phyloP scores from a whole-genome alignment of 2,113 vertebrate genomes.

The Gallinago undulata region DNA sequence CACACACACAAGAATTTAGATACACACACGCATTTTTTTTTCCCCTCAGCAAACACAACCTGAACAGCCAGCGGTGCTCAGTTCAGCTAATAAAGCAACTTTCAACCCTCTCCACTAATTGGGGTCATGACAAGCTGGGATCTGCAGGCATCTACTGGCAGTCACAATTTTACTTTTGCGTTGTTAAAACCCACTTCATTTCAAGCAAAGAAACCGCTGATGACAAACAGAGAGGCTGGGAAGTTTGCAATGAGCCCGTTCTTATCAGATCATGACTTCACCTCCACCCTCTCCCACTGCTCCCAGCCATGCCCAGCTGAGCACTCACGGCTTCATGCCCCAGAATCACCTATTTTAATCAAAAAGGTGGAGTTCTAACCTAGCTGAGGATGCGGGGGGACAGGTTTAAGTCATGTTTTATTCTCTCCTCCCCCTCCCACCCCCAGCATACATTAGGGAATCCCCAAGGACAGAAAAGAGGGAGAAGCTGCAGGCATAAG shows the following conservation, averaged over 20 bases:
- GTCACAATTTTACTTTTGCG: too few species aligned
- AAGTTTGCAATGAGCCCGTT: not conserved
- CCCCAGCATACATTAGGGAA: not conserved
- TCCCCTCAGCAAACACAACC: not conserved
- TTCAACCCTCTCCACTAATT: not conserved
- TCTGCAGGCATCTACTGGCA: not conserved
- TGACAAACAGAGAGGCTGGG: not conserved
- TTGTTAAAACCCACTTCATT: not conserved
- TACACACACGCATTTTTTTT: fast-evolving
- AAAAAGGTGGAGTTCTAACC: not conserved
- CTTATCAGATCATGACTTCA: fast-evolving
- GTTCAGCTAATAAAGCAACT: not conserved
- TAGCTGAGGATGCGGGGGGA: not conserved
- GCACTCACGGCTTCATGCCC: fast-evolving
- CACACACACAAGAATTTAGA: fast-evolving
- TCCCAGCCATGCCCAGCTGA: not conserved
- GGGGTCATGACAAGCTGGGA: not conserved
- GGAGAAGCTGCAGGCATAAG: not conserved
- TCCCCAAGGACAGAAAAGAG: not conserved
- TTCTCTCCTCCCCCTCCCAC: fast-evolving
- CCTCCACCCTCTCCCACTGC: not conserved
- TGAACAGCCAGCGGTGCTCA: not conserved
- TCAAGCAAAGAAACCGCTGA: fast-evolving
- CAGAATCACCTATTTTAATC: not conserved
- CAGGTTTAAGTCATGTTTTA: not conserved